phyloP scores from a whole-genome alignment of 2,113 vertebrate species.

The Sitta europaea region DNA sequence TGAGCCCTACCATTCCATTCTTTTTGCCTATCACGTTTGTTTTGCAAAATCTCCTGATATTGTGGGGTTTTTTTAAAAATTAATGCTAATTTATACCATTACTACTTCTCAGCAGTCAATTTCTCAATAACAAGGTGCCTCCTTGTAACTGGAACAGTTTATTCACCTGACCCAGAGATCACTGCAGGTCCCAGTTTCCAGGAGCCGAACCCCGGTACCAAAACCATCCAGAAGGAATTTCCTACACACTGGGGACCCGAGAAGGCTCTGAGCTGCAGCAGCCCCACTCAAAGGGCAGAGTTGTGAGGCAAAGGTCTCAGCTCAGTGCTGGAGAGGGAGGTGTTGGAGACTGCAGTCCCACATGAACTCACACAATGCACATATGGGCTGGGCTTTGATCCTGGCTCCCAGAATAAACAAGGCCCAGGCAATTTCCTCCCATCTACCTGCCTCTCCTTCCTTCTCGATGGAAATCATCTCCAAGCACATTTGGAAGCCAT shows the following conservation, averaged over 20 bases:
- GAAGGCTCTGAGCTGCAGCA: neutral
- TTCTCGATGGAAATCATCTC: neutral
- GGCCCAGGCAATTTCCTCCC: neutral
- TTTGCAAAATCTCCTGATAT: neutral
- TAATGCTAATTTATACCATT: conserved; percentile 29
- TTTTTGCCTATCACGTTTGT: neutral
- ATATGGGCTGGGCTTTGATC: neutral
- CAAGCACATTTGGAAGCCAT: neutral
- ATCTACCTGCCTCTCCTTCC: neutral
- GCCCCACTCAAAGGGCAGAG: accelerated
- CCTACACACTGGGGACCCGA: accelerated
- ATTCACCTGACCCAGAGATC: neutral
- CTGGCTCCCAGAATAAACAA: neutral
- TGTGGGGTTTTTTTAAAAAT: neutral
- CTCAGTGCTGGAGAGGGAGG: neutral
- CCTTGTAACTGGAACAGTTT: neutral
- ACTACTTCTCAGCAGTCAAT: neutral
- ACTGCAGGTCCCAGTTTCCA: neutral
- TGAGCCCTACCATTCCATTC: neutral
- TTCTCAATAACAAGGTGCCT: neutral
- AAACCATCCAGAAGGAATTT: neutral
- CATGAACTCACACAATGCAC: neutral
- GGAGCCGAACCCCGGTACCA: accelerated
- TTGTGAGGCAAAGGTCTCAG: neutral
- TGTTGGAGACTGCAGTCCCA: neutral